Percentiles rank a stretch among this genome's conserved stretches.
phyloP scores from a whole-genome alignment of 2,113 vertebrate species.

The Gambusia holbrooki region DNA sequence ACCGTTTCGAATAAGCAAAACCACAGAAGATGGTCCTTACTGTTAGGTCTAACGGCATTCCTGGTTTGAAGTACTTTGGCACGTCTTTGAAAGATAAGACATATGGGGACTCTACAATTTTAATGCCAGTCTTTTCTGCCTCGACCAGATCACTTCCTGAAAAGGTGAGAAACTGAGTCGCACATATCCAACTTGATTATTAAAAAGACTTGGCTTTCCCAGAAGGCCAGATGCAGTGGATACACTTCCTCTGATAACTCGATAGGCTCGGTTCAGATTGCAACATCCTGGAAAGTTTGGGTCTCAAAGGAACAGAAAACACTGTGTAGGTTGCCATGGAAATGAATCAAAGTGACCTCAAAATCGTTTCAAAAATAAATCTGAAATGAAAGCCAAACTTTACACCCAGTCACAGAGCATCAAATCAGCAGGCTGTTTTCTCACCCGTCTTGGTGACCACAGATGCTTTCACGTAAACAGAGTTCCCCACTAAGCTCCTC shows the following conservation, averaged over 20 bases:
- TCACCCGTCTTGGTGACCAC: constrained; percentile 79
- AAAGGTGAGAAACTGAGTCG: neutral
- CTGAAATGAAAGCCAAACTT: too few species aligned
- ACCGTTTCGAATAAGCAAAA: neutral
- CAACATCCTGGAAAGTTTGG: constrained; percentile 13
- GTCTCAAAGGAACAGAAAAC: neutral
- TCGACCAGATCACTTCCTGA: constrained; percentile 93
- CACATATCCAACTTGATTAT: neutral
- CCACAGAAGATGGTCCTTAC: constrained; percentile 35
- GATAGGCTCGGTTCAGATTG: constrained; percentile 1
- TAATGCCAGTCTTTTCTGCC: constrained; percentile 80
- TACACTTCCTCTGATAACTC: neutral
- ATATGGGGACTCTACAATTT: constrained; percentile 86
- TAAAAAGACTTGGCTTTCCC: too few species aligned
- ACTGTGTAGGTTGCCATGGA: too few species aligned
- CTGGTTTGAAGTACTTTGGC: constrained; percentile 87
- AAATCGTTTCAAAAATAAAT: too few species aligned
- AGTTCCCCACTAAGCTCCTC: constrained; percentile 63
- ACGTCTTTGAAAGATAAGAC: constrained; percentile 85
- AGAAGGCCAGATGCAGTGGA: constrained; percentile 14
- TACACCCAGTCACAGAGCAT: too few species aligned
- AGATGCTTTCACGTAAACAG: constrained; percentile 79
- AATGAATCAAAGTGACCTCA: too few species aligned
- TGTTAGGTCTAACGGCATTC: constrained; percentile 83
- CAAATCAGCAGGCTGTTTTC: neutral